Evolutionary conservation across 2,113 vertebrate genomes (phyloP), one percentile per base, ranked within the genome.

Genomic region (Ammodytes dubius): DNA sequence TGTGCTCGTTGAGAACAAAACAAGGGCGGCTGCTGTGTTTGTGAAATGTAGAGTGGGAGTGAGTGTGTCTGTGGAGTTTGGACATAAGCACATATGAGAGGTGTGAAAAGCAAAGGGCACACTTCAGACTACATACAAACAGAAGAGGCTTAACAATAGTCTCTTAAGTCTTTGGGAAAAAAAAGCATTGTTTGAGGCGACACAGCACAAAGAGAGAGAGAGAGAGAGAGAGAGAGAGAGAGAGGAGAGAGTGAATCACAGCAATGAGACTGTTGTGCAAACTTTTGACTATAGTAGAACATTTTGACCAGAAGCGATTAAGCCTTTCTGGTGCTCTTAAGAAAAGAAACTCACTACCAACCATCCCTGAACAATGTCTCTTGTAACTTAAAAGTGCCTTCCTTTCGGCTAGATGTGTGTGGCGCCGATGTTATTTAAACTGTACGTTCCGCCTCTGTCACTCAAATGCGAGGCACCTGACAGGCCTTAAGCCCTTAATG

Each of bases 401-500:
- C 52, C 64, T 72, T 27, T 15, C 56, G 54, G 58, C 63, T 59
- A 74, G 74, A 74, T 56, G 67, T 1, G 7, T 78, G 76, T 40
- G 46, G 17, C 12, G 52, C 64, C 70, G 70, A 77, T 66, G 70
- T 76, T 53, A 77, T 68, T 85, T 61, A 85, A 85, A 76, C 69
- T 64, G 52, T 73, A 63, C 43, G 66, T 61, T 58, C 17, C 53
- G 64, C 58, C 71, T 66, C 69, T 67, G 85, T 77, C 89, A 88
- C 80, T 89, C 81, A 77, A 63, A 82, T 60, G 77, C 11, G 58
- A 81, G 47, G 58, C 73, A 87, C 70, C 75, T 74, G 79, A 90
- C 89, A 92, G 85, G 53, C 74, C 27, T 27, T 91, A 91, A 93
- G 89, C 87, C 65, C 74, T 84, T 91, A 91, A 93, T 88, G 82